phyloP scores from a whole-genome alignment of 2,888 invertebrate genomes.

The Clunio marinus region DNA sequence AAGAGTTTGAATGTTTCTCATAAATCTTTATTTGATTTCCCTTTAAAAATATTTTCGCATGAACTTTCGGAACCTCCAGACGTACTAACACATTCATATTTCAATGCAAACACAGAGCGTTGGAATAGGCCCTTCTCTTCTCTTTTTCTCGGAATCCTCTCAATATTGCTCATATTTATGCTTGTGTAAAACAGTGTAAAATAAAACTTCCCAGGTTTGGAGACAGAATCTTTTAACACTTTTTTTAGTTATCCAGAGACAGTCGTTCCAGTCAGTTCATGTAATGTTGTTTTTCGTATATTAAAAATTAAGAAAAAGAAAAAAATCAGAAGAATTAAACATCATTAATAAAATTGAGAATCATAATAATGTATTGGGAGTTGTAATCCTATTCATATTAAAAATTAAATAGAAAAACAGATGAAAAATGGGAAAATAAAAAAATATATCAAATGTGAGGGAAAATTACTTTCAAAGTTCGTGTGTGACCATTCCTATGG shows the following conservation, averaged over 20 bases:
- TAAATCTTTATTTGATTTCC: background rate
- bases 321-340: background rate
- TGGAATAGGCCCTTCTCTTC: no score
- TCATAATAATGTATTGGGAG: no score
- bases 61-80: background rate
- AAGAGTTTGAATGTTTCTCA: background rate
- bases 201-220: slow-evolving; percentile 6
- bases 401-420: background rate
- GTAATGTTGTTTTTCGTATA: background rate
- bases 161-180: no score
- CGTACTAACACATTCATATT: background rate
- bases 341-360: background rate
- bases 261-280: background rate
- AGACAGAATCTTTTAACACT: background rate
- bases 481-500: background rate
- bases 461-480: no score
- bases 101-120: background rate
- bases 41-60: background rate
- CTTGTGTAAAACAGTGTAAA: no score
- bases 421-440: no score
- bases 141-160: no score
- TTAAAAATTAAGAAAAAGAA: background rate
- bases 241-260: slow-evolving; percentile 1
- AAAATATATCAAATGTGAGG: no score
- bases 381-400: background rate